Base-by-base conservation (phyloP, 2,797 vertebrate genomes). In the Sardinella longiceps region DNA sequence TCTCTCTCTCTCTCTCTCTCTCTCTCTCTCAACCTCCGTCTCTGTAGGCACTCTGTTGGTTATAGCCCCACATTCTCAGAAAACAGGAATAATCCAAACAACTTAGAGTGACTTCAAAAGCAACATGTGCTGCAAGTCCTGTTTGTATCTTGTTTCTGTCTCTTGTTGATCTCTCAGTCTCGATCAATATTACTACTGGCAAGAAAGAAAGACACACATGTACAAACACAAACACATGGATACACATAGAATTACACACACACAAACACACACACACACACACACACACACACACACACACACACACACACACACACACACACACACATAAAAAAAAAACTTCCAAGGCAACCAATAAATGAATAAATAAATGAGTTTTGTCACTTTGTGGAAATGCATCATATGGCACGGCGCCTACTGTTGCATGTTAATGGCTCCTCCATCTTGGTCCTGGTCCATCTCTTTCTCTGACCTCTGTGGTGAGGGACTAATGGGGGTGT, bases 341-440 rank as follows among this genome's bases (percentile, higher is more conserved):
- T 6, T 33, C 10, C 9, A 6, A 63, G 20, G n/a, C 25, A 70
- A 70, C 30, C 28, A 70, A 37, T 14, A 14, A 48, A 48, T 48
- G 46, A 9, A 18, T 15, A 70, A 63, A 37, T 25, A 84, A 30
- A 14, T 43, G 87, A 89, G 87, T 90, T 85, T 81, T 87, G 89
- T 88, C 85, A 88, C 91, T 87, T 88, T 92, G 91, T 93, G 90
- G 94, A 93, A 95, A 95, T 94, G 91, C 84, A 92, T 87, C 85
- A 85, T 85, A 92, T 95, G 91, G 92, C 92, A 91, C 81, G 0
- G 28, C 43, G 89, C 90, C 89, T 91, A 86, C 88, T 88, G 89
- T 89, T 87, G 82, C 91, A 84, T 46, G 88, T 91, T 89, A 91
- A 92, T 87, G 91, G 39, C 83, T 88, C 88, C 90, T 94, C 91